Conservation (phyloP, 2,888 invertebrate genomes). For the Aproaerema taeniolella region DNA sequence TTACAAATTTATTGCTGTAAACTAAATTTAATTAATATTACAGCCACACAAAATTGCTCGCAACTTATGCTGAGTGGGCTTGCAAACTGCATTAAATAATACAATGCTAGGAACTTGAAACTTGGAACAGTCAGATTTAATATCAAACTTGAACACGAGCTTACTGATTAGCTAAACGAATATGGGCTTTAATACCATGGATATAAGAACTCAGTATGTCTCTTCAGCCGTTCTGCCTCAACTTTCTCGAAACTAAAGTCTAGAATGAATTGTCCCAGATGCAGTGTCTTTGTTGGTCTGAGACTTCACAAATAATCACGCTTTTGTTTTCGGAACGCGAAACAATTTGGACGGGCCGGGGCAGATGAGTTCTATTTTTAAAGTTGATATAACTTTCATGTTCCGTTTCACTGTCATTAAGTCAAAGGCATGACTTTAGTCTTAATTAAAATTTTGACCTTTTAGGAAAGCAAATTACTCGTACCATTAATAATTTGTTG, state of each 20-base stretch:
- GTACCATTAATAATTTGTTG: no score
- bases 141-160: slow-evolving; percentile 11
- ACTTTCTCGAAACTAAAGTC: slow-evolving; percentile 12
- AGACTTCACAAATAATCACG: no score
- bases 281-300: slow-evolving; percentile 5
- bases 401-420: no score
- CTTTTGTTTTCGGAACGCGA: no score
- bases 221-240: slow-evolving; percentile 6
- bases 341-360: no score
- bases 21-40: slow-evolving; percentile 4
- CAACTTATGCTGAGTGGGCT: slow-evolving; percentile 7
- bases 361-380: no score
- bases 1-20: slow-evolving; percentile 10
- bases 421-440: no score
- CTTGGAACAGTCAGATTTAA: slow-evolving; percentile 15
- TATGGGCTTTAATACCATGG: slow-evolving; percentile 12
- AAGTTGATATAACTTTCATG: no score
- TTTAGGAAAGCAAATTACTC: no score
- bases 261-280: slow-evolving; percentile 14
- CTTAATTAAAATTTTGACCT: no score
- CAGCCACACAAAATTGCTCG: slow-evolving; percentile 2
- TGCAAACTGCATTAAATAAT: slow-evolving; percentile 15
- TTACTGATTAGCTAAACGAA: slow-evolving; percentile 9
- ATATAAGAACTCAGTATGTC: slow-evolving; percentile 5
- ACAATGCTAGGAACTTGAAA: slow-evolving; percentile 10